Percentiles rank a stretch among this genome's conserved stretches.
phyloP scores from a whole-genome alignment of 1,140 invertebrate genomes.

The Pantala flavescens region DNA sequence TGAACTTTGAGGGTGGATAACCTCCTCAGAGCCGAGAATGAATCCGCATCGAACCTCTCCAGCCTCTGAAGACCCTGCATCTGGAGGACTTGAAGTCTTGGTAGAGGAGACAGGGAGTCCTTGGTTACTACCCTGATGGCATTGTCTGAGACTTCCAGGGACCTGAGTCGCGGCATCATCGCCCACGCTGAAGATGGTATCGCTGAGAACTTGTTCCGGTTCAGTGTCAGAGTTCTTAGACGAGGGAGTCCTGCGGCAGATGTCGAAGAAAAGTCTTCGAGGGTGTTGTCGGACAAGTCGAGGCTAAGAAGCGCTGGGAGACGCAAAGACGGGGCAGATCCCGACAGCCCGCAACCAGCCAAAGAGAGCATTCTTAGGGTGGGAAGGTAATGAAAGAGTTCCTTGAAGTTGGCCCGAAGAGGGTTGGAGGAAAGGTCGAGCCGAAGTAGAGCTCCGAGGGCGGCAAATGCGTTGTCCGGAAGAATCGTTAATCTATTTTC shows the following conservation, averaged over 20 bases:
- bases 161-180: conserved; percentile 44
- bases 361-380: conserved; percentile 64
- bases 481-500: conserved; percentile 72
- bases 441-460: conserved; percentile 56
- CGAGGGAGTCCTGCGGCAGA: conserved; percentile 50
- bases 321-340: conserved; percentile 57
- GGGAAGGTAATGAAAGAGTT: conserved; percentile 78
- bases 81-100: conserved; percentile 36
- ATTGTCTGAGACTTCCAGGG: conserved; percentile 52
- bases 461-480: conserved; percentile 80
- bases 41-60: conserved; percentile 48
- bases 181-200: conserved; percentile 52
- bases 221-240: conserved; percentile 52
- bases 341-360: conserved; percentile 55
- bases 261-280: conserved; percentile 47
- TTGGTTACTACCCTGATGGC: conserved; percentile 50
- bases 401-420: conserved; percentile 76
- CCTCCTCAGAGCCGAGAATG: conserved; percentile 48
- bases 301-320: conserved; percentile 58
- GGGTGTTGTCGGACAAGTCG: conserved; percentile 63
- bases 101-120: conserved; percentile 38
- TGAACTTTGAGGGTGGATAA: conserved; percentile 49
- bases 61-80: conserved; percentile 35
- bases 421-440: conserved; percentile 71
- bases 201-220: conserved; percentile 51